Conservation (phyloP, 2,888 invertebrate genomes). For the Chymomyza caudatula region DNA sequence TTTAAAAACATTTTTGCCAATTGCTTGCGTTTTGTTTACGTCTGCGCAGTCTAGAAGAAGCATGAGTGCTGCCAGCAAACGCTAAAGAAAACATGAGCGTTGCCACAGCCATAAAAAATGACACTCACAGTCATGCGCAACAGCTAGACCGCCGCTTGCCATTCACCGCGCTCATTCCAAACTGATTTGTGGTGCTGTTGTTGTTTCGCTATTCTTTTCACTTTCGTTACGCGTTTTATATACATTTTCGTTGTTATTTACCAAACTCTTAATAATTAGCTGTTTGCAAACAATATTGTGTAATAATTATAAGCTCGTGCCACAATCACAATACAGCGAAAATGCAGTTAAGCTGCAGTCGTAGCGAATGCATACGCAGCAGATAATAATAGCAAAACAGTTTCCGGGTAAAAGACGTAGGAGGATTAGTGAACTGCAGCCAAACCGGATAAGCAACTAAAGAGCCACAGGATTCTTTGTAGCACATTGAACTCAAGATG, state of each 20-base stretch:
- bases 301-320: conserved; percentile 16
- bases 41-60: not conserved
- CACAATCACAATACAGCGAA: conserved; percentile 27
- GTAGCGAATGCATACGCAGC: conserved; percentile 18
- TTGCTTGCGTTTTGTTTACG: not conserved
- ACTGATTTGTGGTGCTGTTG: conserved; percentile 23
- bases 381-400: conserved; percentile 50
- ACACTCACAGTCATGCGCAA: conserved; percentile 25
- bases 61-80: not conserved
- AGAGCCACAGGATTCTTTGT: not conserved
- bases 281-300: conserved; percentile 29
- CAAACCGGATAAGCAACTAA: conserved; percentile 58
- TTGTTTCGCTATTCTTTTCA: conserved; percentile 49
- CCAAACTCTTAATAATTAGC: conserved; percentile 41
- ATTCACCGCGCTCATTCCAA: conserved; percentile 3
- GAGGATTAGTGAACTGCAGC: conserved; percentile 18
- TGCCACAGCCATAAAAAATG: not conserved
- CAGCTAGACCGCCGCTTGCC: not conserved
- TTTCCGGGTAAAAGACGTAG: not conserved
- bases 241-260: conserved; percentile 33
- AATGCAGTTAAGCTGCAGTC: conserved; percentile 47
- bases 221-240: conserved; percentile 55
- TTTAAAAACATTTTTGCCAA: not conserved
- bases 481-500: conserved; percentile 41
- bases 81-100: not conserved